Evolutionary conservation across 2,113 vertebrate species (phyloP).

Genomic region (Aythya baeri): DNA sequence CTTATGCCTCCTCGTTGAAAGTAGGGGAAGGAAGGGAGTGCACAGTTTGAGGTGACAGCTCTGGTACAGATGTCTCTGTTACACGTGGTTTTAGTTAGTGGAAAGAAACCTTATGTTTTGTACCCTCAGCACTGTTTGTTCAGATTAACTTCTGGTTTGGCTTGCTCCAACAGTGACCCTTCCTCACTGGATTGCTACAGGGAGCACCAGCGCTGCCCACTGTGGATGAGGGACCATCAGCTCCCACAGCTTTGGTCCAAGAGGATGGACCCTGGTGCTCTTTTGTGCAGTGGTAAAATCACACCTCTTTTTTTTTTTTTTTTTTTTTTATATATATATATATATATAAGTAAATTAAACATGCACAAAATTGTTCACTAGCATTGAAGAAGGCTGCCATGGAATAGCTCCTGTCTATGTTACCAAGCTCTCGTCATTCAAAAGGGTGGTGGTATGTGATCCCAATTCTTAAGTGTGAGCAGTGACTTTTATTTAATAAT

Average conservation of each 20-base stretch:
- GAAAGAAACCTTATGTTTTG: neutral
- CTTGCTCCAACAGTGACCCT: neutral
- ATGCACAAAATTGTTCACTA: neutral
- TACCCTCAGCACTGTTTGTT: neutral
- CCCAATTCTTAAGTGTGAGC: neutral
- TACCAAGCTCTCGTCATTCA: neutral
- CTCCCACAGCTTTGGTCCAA: neutral
- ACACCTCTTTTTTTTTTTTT: neutral
- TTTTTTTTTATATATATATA: too few relatives aligned
- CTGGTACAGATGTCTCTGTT: neutral
- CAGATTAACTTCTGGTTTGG: neutral
- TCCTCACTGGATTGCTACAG: neutral
- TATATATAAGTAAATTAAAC: neutral
- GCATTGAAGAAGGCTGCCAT: neutral
- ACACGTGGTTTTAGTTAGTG: neutral
- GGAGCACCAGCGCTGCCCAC: neutral
- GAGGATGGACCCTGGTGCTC: neutral
- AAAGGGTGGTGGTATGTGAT: neutral
- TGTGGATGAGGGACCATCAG: neutral
- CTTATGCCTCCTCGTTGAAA: neutral
- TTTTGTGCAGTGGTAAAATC: neutral
- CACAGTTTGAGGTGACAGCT: neutral
- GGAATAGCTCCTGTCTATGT: neutral
- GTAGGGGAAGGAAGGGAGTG: too few relatives aligned
- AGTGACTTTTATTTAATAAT: neutral